A percentile compares a stretch with the other conserved stretches of the same genome.
phyloP scores from a whole-genome alignment of 2,888 invertebrate species.

The Orchestes rusci region DNA sequence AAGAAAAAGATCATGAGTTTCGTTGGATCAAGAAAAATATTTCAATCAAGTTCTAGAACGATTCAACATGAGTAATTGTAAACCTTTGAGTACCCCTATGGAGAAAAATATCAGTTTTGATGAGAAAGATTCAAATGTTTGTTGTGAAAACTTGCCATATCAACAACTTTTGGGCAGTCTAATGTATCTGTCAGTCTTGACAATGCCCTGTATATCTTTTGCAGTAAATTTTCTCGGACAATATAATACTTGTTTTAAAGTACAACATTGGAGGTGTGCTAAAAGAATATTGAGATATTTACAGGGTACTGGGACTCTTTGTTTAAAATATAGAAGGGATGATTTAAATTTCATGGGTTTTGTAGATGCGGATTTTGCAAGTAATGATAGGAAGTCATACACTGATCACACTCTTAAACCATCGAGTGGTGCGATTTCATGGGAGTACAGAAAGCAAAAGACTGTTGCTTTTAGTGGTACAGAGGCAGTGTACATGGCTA shows the following conservation, averaged over 20 bases:
- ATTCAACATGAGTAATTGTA: constrained; percentile 10
- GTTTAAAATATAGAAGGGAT: too few species aligned
- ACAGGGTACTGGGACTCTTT: too few species aligned
- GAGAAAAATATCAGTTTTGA: constrained; percentile 17
- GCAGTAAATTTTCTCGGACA: constrained; percentile 5
- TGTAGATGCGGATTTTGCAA: too few species aligned
- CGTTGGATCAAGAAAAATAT: constrained; percentile 9
- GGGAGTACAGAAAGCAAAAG: too few species aligned
- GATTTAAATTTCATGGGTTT: too few species aligned
- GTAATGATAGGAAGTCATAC: too few species aligned
- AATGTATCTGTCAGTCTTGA: constrained; percentile 9
- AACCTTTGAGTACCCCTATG: constrained; percentile 7
- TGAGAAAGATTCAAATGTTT: constrained; percentile 4
- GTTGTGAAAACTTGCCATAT: constrained; percentile 8
- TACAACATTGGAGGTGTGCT: too few species aligned
- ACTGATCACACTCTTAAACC: too few species aligned
- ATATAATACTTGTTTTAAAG: constrained; percentile 3
- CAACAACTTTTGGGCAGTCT: constrained; percentile 4
- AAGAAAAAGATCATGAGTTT: constrained; percentile 7
- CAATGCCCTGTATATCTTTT: constrained; percentile 14
- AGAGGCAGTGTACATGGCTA: too few species aligned
- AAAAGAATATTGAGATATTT: too few species aligned
- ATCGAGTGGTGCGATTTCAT: too few species aligned
- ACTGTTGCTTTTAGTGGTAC: too few species aligned
- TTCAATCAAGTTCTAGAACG: constrained; percentile 10